A percentile compares a stretch with the other conserved stretches of the same genome.
These are phyloP conservation scores for Orchesellides sinensis DNA, from an alignment of 2,888 invertebrate species.

Conservation along the genomic window DNA sequence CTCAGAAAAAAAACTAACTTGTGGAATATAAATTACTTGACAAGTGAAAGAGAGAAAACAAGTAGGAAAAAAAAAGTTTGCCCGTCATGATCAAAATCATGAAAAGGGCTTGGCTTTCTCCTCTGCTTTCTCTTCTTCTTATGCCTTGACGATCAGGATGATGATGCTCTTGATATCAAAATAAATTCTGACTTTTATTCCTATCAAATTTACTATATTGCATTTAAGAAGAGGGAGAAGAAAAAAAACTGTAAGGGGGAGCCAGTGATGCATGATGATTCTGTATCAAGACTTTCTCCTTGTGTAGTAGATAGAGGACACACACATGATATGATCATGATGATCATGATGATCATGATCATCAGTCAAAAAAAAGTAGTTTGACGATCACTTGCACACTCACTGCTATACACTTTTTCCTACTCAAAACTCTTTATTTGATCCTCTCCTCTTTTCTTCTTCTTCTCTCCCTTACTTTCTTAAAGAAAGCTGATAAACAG, in stretches of 20 bases:
- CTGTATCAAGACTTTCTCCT: constrained; percentile 10
- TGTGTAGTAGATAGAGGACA: neutral
- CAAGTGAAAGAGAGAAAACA: constrained; percentile 23
- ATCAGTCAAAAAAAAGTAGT: constrained; percentile 10
- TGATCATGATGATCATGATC: neutral
- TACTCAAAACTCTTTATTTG: too few species aligned
- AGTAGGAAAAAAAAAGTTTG: neutral
- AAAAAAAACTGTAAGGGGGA: too few species aligned
- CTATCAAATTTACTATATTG: neutral
- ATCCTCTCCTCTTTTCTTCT: too few species aligned
- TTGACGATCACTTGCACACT: constrained; percentile 22
- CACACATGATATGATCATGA: neutral
- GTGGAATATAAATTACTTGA: neutral
- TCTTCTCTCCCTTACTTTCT: too few species aligned
- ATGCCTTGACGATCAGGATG: neutral
- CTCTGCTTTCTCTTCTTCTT: neutral
- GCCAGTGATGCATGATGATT: neutral
- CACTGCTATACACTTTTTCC: neutral
- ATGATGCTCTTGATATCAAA: neutral
- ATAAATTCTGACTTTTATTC: neutral
- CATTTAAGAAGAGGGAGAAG: neutral
- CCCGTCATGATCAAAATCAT: neutral
- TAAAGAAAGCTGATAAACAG: too few species aligned
- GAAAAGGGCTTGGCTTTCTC: too few species aligned
- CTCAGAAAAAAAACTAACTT: neutral